Evolutionary conservation across 2,888 invertebrate genomes (phyloP).

Genomic region (Diarsia dahlii): DNA sequence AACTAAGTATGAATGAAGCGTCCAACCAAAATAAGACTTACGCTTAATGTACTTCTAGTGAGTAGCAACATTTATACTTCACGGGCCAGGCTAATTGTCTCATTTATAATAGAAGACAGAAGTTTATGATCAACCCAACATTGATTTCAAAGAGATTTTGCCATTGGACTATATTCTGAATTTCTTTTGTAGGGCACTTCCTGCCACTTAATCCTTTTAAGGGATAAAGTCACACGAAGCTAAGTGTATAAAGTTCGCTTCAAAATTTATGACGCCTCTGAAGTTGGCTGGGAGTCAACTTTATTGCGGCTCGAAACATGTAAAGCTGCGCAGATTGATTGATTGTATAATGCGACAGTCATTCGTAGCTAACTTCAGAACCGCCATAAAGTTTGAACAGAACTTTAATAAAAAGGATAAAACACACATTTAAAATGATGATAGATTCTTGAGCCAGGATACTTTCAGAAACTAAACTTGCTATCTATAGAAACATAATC

Average conservation of each 20-base stretch:
- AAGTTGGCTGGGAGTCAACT: not conserved
- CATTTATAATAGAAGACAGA: not conserved
- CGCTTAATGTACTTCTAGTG: constrained; percentile 71
- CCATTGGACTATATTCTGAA: not conserved
- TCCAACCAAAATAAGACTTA: constrained; percentile 83
- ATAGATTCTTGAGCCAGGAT: not conserved
- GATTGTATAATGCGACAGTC: not conserved
- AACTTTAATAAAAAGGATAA: not conserved
- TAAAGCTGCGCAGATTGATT: not conserved
- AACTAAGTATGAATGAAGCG: constrained; percentile 72
- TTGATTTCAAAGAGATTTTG: not conserved
- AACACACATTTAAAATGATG: not conserved
- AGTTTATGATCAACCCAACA: not conserved
- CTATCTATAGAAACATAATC: not conserved
- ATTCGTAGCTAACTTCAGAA: not conserved
- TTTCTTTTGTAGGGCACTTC: not conserved
- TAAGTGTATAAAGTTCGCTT: not conserved
- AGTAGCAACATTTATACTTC: constrained; percentile 65
- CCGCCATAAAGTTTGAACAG: not conserved
- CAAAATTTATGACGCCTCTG: not conserved
- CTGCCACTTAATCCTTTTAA: not conserved
- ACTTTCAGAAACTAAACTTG: not conserved
- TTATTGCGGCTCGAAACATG: not conserved
- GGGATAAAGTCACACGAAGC: not conserved
- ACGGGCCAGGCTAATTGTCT: constrained; percentile 31